Evolutionary conservation across 23 tunicate genomes (phyloP), one percentile per base, ranked within the genome.

Genomic region (Halocynthia aurantium): DNA sequence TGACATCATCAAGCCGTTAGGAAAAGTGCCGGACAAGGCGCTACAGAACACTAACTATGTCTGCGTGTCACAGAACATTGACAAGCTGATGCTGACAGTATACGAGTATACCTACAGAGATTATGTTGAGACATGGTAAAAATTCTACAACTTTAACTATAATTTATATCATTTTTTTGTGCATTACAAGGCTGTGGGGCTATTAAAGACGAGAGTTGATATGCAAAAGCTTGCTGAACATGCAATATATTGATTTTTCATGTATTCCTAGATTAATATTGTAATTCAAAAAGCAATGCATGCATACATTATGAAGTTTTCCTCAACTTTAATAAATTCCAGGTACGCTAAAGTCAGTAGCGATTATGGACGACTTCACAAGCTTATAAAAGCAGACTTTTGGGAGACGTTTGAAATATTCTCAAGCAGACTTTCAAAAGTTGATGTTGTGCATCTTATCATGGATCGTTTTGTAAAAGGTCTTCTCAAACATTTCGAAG

Each of bases 51-150:
- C 86, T 81, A 50, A 53, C 73, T 19, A 60, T 61, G 58, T 84
- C 11, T 87, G 93, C 68, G 85, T 87, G 57, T 87, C 98, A 2
- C 84, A 70, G 55, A 81, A 73, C 70, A 75, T 91, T 51, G 90
- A 85, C 67, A 81, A 82, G 60, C 78, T 85, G 20, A 77, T 91
- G 87, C 81, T 81, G 70, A 70, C 82, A 50, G 67, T 91, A 22
- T 91, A 85, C 53, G 97, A 91, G 64, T 91, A 91, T 72, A 85
- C 97, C 0, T 91, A 82, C 86, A 63, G 97, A 55, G 97, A 91
- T 57, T 91, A 81, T 81, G 97, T 91, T 6, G 97, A 91, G 77
- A 91, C 80, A 6, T 91, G 97, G 97, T 31, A 31, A 31, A 31
- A 31, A 31, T 31, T 31, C 4, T 31, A 31, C 4, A 4, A 1